A percentile compares a stretch with the other conserved stretches of the same genome.
Conservation (phyloP, 2,113 vertebrate species). For the Benitochromis conjunctus region DNA sequence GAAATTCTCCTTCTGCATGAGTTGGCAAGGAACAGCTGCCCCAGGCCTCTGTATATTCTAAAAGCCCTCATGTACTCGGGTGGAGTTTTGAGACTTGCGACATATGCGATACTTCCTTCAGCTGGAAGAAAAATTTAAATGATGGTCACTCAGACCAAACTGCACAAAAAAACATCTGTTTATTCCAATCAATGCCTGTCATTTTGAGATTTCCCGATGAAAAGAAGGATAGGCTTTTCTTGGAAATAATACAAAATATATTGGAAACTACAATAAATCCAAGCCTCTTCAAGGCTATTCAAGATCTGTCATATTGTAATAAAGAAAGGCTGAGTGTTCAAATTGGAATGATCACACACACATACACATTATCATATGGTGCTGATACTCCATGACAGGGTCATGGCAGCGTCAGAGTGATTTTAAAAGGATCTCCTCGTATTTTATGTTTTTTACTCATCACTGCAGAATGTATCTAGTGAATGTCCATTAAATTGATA, state of each 20-base stretch:
- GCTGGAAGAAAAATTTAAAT: background rate
- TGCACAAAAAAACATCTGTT: background rate
- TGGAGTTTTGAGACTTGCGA: background rate
- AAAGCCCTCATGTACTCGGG: background rate
- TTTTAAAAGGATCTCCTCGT: background rate
- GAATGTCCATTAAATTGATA: background rate
- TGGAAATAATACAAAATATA: background rate
- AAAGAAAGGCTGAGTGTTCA: background rate
- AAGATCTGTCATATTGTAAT: background rate
- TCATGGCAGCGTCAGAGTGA: background rate
- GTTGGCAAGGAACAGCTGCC: constrained; percentile 3
- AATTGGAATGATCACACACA: background rate
- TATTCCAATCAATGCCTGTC: background rate
- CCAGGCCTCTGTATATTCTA: background rate
- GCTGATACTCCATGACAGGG: background rate
- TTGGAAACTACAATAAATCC: background rate
- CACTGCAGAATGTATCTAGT: background rate
- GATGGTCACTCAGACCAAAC: background rate
- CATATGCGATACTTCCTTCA: background rate
- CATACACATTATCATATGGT: background rate
- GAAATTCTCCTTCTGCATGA: constrained; percentile 22
- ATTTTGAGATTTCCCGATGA: background rate
- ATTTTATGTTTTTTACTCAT: background rate
- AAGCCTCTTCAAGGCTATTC: no score
- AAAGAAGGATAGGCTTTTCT: background rate